Evolutionary conservation across 2,888 invertebrate genomes (phyloP).

Genomic region (Hemistola chrysoprasaria): DNA sequence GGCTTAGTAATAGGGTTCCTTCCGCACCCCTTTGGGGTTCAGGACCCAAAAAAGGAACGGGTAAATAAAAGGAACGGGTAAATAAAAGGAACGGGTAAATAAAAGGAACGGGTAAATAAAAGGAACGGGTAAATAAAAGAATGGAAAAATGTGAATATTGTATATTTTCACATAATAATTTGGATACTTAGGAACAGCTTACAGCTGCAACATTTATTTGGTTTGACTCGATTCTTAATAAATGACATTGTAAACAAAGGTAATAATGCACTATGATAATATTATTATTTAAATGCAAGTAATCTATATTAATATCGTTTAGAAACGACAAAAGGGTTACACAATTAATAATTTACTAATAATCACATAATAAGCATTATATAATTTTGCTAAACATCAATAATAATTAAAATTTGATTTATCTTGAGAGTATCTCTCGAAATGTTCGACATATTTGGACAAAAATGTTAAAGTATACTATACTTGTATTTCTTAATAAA

Average conservation of each 20-base stretch:
- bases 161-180: slow-evolving; percentile 21
- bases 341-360: slow-evolving; percentile 32
- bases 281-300: no score
- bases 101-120: no score
- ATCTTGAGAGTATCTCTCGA: slow-evolving; percentile 35
- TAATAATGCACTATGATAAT: no score
- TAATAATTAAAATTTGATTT: slow-evolving; percentile 13
- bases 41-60: no score
- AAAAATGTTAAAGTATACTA: slow-evolving; percentile 4
- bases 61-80: no score
- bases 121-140: slow-evolving; percentile 9
- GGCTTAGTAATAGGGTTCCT: no score
- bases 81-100: no score
- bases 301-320: slow-evolving; percentile 35
- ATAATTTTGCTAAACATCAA: slow-evolving; percentile 12
- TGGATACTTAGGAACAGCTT: slow-evolving; percentile 53
- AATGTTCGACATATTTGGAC: slow-evolving; percentile 15
- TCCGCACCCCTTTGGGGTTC: no score
- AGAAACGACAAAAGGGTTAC: slow-evolving; percentile 45
- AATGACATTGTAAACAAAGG: no score
- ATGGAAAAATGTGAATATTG: slow-evolving; percentile 13
- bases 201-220: slow-evolving; percentile 57
- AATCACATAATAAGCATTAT: slow-evolving; percentile 44
- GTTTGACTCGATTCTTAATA: slow-evolving; percentile 9
- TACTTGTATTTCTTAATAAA: slow-evolving; percentile 16